Evolutionary conservation across 2,888 invertebrate genomes (phyloP).

Genomic region (Drymonia ruficornis): DNA sequence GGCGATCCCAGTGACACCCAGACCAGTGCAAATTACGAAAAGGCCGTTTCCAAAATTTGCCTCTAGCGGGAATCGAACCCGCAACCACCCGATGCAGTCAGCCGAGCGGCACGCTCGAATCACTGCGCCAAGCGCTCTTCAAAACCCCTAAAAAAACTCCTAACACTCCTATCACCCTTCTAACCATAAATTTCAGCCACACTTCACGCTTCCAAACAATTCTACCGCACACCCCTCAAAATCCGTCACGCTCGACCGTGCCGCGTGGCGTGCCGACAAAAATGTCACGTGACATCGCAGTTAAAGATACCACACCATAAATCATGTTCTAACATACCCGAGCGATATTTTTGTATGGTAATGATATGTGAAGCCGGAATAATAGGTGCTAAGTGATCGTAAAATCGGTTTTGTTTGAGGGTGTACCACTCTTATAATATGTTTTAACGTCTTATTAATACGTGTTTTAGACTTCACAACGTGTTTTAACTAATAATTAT

Average conservation of each 20-base stretch:
- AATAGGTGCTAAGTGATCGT: background rate
- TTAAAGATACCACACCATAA: background rate
- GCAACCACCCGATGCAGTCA: too few relatives aligned
- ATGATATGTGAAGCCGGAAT: background rate
- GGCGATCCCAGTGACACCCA: too few relatives aligned
- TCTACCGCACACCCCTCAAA: background rate
- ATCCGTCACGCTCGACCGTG: background rate
- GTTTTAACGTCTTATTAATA: too few relatives aligned
- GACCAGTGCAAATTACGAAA: too few relatives aligned
- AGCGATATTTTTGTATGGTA: slow-evolving; percentile 1
- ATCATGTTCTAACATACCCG: background rate
- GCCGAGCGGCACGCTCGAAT: too few relatives aligned
- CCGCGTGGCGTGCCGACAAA: background rate
- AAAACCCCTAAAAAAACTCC: too few relatives aligned
- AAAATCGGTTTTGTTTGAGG: background rate
- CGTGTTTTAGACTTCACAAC: too few relatives aligned
- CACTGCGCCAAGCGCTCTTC: too few relatives aligned
- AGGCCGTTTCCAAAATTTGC: too few relatives aligned
- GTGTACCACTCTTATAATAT: too few relatives aligned
- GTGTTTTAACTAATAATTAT: too few relatives aligned
- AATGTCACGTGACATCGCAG: background rate
- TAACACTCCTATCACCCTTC: background rate
- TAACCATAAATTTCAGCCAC: background rate
- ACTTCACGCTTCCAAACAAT: background rate
- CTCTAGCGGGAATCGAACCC: too few relatives aligned